Evolutionary conservation across 1,140 invertebrate genomes (phyloP).

Genomic region (Riptortus pedestris): DNA sequence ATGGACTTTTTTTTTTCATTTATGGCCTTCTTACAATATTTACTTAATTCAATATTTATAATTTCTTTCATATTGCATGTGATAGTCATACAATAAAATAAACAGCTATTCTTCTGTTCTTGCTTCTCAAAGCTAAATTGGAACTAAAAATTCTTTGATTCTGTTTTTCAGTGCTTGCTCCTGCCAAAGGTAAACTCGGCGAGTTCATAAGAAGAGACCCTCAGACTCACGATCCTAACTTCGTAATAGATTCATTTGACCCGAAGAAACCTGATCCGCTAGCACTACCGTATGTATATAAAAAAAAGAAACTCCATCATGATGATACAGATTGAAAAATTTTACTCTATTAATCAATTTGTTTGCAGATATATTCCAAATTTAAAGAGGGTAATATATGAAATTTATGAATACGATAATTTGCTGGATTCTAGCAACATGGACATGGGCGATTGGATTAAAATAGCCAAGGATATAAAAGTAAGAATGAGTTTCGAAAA

Average conservation of each 20-base stretch:
- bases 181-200: constrained; percentile 47
- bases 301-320: not conserved
- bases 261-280: constrained; percentile 45
- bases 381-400: constrained; percentile 53
- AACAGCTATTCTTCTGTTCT: too few species aligned
- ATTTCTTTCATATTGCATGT: too few species aligned
- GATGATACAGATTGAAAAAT: not conserved
- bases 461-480: constrained; percentile 79
- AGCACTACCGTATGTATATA: constrained; percentile 50
- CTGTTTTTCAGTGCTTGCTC: constrained; percentile 46
- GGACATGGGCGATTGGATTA: constrained; percentile 81
- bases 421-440: constrained; percentile 89
- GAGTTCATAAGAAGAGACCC: constrained; percentile 43
- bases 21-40: too few species aligned
- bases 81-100: too few species aligned
- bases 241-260: constrained; percentile 41
- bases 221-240: constrained; percentile 60
- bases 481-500: constrained; percentile 45
- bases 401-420: constrained; percentile 75
- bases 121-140: too few species aligned
- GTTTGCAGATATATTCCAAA: constrained; percentile 30
- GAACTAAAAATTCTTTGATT: too few species aligned
- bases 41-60: too few species aligned
- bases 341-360: not conserved
- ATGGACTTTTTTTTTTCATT: too few species aligned